Evolutionary conservation across 2,888 invertebrate species (phyloP).

Genomic region (Habroteleia sp.): DNA sequence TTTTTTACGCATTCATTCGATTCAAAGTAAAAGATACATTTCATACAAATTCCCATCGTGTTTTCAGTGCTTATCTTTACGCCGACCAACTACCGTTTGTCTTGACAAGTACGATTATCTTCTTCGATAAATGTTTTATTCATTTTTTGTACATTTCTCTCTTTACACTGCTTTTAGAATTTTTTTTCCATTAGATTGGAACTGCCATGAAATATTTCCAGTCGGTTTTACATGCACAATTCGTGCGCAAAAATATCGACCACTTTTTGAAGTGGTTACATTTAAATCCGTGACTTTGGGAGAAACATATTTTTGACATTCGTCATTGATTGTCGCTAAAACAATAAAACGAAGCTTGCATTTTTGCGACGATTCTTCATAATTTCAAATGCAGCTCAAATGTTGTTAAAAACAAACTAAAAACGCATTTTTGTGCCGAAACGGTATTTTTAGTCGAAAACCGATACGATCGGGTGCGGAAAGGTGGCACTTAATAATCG

Average conservation of each 20-base stretch:
- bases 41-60: too few relatives aligned
- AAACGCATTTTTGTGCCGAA: too few relatives aligned
- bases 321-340: constrained; percentile 24
- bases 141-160: constrained; percentile 12
- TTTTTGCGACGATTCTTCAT: constrained; percentile 1
- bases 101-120: constrained; percentile 23
- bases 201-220: constrained; percentile 41
- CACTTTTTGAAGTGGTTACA: constrained; percentile 37
- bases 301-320: constrained; percentile 42
- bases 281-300: constrained; percentile 35
- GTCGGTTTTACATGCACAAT: constrained; percentile 21
- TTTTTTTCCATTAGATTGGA: constrained; percentile 38
- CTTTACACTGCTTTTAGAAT: constrained; percentile 7
- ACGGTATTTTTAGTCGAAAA: too few relatives aligned
- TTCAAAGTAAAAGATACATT: too few relatives aligned
- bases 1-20: too few relatives aligned
- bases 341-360: constrained; percentile 18
- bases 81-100: not conserved
- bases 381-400: constrained; percentile 9
- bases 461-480: too few relatives aligned
- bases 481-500: too few relatives aligned
- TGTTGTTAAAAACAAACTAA: constrained; percentile 1
- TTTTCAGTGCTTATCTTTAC: not conserved
- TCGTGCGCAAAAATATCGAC: constrained; percentile 38
- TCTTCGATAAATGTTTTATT: constrained; percentile 13